Evolutionary conservation across 2,113 vertebrate genomes (phyloP).

Genomic region (Mustelus asterias): DNA sequence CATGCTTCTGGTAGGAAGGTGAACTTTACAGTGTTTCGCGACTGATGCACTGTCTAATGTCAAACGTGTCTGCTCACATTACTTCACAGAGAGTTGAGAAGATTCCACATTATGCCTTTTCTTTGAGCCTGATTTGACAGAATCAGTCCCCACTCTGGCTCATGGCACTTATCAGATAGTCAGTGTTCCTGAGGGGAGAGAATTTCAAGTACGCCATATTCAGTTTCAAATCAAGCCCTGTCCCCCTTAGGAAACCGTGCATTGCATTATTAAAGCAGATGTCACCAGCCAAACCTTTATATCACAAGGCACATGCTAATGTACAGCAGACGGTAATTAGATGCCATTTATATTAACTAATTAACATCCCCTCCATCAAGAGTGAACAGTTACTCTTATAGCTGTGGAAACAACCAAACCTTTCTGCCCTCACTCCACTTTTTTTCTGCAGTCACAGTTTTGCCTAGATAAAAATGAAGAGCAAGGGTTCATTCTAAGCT

Average conservation of each 20-base stretch:
- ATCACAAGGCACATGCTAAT: conserved; percentile 41
- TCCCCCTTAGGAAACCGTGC: conserved; percentile 60
- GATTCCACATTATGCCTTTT: conserved; percentile 62
- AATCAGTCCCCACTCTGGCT: conserved; percentile 68
- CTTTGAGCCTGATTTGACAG: conserved; percentile 71
- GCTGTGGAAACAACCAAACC: background rate
- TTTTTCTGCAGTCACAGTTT: conserved; percentile 45
- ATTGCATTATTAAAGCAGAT: conserved; percentile 71
- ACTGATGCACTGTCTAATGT: conserved; percentile 78
- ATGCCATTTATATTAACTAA: conserved; percentile 36
- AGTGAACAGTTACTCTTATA: background rate
- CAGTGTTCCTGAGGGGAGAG: conserved; percentile 60
- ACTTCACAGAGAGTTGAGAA: conserved; percentile 64
- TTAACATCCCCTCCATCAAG: conserved; percentile 12
- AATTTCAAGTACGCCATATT: conserved; percentile 75
- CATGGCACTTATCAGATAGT: conserved; percentile 79
- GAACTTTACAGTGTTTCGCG: conserved; percentile 64
- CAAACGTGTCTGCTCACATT: conserved; percentile 74
- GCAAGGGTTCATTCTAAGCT: conserved; percentile 71
- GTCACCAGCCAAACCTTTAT: conserved; percentile 60
- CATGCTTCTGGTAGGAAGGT: conserved; percentile 59
- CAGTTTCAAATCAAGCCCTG: conserved; percentile 64
- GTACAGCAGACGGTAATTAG: conserved; percentile 17
- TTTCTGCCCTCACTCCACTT: background rate
- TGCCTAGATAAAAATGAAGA: conserved; percentile 83